These are phyloP conservation scores for Zaprionus africanus DNA, from an alignment of 1,140 invertebrate species.

Conservation along the genomic window DNA sequence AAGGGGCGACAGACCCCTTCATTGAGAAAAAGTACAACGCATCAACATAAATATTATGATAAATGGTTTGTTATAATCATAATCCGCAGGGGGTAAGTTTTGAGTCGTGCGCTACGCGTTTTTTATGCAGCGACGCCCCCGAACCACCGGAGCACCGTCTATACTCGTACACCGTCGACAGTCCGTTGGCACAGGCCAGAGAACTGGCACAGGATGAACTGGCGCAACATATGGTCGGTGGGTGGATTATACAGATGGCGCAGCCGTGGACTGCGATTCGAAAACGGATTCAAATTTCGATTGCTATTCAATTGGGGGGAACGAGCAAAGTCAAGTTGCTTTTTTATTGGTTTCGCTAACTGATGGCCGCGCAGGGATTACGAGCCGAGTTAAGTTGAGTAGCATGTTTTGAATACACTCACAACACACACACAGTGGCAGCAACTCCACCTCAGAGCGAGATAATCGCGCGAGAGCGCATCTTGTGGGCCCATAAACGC, in stretches of 20 bases:
- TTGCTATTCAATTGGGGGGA: slow-evolving; percentile 66
- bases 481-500: slow-evolving; percentile 64
- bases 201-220: slow-evolving; percentile 43
- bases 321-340: slow-evolving; percentile 57
- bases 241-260: slow-evolving; percentile 80
- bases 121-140: slow-evolving; percentile 63
- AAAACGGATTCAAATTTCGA: slow-evolving; percentile 37
- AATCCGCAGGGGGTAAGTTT: slow-evolving; percentile 84
- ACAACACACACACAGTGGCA: not conserved
- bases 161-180: slow-evolving; percentile 3
- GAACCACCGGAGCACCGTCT: slow-evolving; percentile 10
- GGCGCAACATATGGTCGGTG: slow-evolving; percentile 83
- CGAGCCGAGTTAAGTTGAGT: slow-evolving; percentile 17
- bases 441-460: not conserved
- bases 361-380: slow-evolving; percentile 52
- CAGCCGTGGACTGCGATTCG: slow-evolving; percentile 33
- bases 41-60: slow-evolving; percentile 85
- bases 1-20: slow-evolving; percentile 58
- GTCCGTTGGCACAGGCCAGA: slow-evolving; percentile 9
- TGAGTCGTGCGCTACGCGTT: slow-evolving; percentile 77
- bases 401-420: slow-evolving; percentile 24
- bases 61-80: slow-evolving; percentile 84
- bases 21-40: slow-evolving; percentile 84
- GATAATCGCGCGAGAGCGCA: slow-evolving; percentile 37
- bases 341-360: slow-evolving; percentile 71